Percentiles rank a stretch among this genome's conserved stretches.
Conservation (phyloP, 2,888 invertebrate genomes). For the Teleogryllus oceanicus region DNA sequence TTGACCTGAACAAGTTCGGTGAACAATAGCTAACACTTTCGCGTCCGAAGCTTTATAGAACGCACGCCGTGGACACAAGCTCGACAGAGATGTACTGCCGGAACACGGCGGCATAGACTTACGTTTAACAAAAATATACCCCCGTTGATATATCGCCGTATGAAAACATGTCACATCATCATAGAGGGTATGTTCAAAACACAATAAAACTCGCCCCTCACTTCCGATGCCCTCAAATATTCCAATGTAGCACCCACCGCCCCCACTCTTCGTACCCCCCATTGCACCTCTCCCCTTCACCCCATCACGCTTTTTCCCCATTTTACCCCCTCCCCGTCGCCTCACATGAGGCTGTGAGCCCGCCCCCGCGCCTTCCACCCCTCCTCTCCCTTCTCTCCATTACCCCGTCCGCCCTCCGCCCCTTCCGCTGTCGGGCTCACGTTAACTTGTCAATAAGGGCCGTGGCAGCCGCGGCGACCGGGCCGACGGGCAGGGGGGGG, state of each 20-base stretch:
- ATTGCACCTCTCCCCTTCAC: neutral
- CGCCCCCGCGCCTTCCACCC: neutral
- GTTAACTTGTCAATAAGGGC: conserved; percentile 1
- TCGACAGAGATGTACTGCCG: too few species aligned
- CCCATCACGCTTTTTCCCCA: neutral
- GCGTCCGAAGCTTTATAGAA: too few species aligned
- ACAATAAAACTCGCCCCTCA: conserved; percentile 1
- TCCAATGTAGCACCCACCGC: neutral
- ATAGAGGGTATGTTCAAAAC: conserved; percentile 18
- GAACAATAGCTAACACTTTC: too few species aligned
- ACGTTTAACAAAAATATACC: neutral
- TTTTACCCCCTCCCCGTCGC: neutral
- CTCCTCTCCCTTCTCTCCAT: neutral
- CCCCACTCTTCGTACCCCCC: neutral
- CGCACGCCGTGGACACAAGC: too few species aligned
- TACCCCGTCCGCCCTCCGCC: neutral
- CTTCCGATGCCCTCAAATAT: neutral
- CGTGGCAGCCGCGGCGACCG: neutral
- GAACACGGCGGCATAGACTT: too few species aligned
- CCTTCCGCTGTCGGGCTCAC: neutral
- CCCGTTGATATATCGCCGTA: neutral
- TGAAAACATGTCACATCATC: neutral
- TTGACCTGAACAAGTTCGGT: too few species aligned
- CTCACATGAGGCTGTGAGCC: neutral
- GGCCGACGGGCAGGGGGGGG: too few species aligned